phyloP scores from a whole-genome alignment of 2,113 vertebrate genomes.

The Edolisoma coerulescens region DNA sequence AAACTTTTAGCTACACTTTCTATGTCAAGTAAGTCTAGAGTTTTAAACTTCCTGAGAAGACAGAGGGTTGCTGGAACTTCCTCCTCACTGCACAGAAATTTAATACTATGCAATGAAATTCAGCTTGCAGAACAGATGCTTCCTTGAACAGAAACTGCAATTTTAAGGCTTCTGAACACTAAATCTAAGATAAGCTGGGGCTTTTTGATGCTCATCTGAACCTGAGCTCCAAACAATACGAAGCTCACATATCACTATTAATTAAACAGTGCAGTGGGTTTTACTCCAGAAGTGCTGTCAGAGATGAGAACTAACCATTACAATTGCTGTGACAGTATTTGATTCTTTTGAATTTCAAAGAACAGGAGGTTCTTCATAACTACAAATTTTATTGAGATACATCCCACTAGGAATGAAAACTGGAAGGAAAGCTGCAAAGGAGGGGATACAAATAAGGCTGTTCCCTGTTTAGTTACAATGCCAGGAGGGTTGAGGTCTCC shows the following conservation, averaged over 20 bases:
- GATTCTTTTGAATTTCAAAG: background rate
- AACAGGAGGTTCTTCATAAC: background rate
- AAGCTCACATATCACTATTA: background rate
- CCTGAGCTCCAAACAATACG: background rate
- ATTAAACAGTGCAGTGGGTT: background rate
- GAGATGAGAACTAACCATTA: background rate
- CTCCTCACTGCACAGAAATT: background rate
- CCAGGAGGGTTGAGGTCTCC: background rate
- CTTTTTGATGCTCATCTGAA: background rate
- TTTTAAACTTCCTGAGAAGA: background rate
- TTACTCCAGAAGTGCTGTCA: background rate
- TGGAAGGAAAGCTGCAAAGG: background rate
- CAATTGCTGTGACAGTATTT: background rate
- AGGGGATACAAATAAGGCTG: background rate
- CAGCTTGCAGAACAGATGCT: background rate
- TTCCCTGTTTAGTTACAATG: background rate
- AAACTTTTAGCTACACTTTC: background rate
- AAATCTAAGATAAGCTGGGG: background rate
- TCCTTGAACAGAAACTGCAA: background rate
- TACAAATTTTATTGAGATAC: background rate
- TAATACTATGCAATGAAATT: background rate
- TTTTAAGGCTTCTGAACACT: background rate
- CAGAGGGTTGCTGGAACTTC: background rate
- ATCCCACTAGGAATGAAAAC: background rate
- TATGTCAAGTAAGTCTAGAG: background rate